Base-by-base conservation (phyloP, 2,797 vertebrate species). In the Pogoniulus pusillus region DNA sequence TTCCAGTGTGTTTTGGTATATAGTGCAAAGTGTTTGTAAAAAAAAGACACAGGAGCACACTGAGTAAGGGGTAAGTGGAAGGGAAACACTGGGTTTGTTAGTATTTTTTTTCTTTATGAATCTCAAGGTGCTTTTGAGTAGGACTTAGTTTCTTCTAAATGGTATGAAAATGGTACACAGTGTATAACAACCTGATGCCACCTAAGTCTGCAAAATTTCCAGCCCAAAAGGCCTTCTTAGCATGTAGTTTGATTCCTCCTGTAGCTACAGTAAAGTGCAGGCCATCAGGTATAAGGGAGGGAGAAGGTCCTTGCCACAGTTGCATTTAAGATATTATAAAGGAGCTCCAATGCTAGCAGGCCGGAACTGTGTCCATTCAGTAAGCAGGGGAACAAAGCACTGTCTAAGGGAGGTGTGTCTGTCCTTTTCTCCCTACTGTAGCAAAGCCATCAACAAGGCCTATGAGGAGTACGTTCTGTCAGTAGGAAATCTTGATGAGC, bases 381-480 rank as follows among this genome's bases (percentile, higher is more conserved):
- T 35, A 20, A 43, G 35, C 73, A 76, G 43, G 57, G 45, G 72
- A 49, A 34, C 26, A 47, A 47, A 59, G 24, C 41, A n/a, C 17
- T 41, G 37, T 16, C 34, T 66, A 3, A 69, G 63, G 27, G 4
- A 18, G 8, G 13, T 1, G 63, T 82, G 1, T 54, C 45, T 79
- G 19, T 68, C 22, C 64, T 39, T 63, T 54, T 43, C 71, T 89
- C 77, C 39, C 14, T 74, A 18, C 32, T 84, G 6, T 18, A 99
- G 99, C 69, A 96, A 98, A 96, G 98, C 98, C 87, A 97, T 99
- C 95, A 98, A 97, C 87, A 98, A 99, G 45, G 98, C 98, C 30
- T 99, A 99, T 2, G 99, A 99, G 90, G 99, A 99, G 86, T 98
- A 98, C 7, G 96, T 99, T 10, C 85, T 99, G 90, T 98, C 99